A percentile compares a stretch with the other conserved stretches of the same genome.
Conservation (phyloP, 2,113 vertebrate genomes). For the Pedionomus torquatus region DNA sequence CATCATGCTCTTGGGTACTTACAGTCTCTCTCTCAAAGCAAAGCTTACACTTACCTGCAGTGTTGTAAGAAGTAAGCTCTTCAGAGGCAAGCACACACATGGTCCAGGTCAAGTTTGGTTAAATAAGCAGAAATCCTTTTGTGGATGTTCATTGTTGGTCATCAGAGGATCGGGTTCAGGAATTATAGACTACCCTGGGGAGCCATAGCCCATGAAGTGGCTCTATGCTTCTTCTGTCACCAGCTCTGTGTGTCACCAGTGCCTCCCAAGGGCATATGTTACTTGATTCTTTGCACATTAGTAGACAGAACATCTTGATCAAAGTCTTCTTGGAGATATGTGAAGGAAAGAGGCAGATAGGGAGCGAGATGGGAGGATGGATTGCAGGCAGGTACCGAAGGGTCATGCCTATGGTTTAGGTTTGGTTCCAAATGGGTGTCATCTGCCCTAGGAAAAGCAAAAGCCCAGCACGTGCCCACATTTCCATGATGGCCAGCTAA, state of each 20-base stretch:
- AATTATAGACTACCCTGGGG: not conserved
- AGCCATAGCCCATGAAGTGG: rapidly evolving
- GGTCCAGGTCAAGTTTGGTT: not conserved
- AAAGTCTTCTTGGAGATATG: not conserved
- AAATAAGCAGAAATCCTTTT: not conserved
- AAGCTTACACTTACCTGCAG: not conserved
- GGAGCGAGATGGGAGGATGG: not conserved
- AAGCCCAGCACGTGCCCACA: not conserved
- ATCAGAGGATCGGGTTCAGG: not conserved
- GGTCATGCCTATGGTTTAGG: not conserved
- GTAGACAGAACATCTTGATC: not conserved
- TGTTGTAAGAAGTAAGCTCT: not conserved
- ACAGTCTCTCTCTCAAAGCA: not conserved
- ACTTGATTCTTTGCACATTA: not conserved
- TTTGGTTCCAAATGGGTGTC: not conserved
- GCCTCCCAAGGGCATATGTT: not conserved
- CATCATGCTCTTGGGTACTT: rapidly evolving
- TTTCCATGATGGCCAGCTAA: not conserved
- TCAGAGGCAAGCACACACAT: not conserved
- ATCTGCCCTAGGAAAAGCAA: not conserved
- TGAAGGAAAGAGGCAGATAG: not conserved
- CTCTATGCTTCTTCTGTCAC: not conserved
- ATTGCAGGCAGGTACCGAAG: not conserved
- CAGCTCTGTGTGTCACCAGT: not conserved
- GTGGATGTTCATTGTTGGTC: not conserved